A percentile compares a stretch with the other conserved stretches of the same genome.
Evolutionary conservation across 2,797 vertebrate species (phyloP).

Genomic region (Melanotaenia pygmaea): DNA sequence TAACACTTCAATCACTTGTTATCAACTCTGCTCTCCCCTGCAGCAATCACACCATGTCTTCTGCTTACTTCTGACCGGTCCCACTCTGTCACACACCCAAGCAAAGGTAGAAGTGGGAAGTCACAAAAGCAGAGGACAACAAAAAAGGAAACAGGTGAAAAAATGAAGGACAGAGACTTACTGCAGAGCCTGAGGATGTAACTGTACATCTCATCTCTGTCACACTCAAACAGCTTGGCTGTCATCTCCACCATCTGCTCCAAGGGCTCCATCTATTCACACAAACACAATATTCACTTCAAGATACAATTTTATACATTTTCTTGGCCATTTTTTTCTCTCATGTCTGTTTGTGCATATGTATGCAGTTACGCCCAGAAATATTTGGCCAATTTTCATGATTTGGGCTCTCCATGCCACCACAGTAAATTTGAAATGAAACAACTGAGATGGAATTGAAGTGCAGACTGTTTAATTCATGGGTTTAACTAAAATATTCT

Average conservation of each 20-base stretch:
- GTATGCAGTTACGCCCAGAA: too few species aligned
- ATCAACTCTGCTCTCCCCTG: constrained; percentile 57
- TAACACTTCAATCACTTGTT: constrained; percentile 72
- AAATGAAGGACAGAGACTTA: constrained; percentile 76
- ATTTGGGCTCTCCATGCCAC: too few species aligned
- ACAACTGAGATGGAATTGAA: not conserved
- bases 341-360: not conserved
- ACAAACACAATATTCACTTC: constrained; percentile 17
- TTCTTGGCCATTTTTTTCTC: not conserved
- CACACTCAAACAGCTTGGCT: constrained; percentile 91
- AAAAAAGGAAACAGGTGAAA: not conserved
- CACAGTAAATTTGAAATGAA: not conserved
- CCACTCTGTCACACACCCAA: constrained; percentile 21
- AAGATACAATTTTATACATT: not conserved
- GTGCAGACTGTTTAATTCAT: not conserved
- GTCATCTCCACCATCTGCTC: constrained; percentile 92
- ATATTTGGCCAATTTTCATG: too few species aligned
- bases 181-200: constrained; percentile 87
- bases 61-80: constrained; percentile 40
- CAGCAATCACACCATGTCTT: constrained; percentile 67
- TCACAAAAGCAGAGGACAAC: not conserved
- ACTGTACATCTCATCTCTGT: constrained; percentile 93
- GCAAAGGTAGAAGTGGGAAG: constrained; percentile 13
- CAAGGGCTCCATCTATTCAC: constrained; percentile 85
- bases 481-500: not conserved